Evolutionary conservation across 1,140 invertebrate species (phyloP).

Genomic region (Sinella curviseta): DNA sequence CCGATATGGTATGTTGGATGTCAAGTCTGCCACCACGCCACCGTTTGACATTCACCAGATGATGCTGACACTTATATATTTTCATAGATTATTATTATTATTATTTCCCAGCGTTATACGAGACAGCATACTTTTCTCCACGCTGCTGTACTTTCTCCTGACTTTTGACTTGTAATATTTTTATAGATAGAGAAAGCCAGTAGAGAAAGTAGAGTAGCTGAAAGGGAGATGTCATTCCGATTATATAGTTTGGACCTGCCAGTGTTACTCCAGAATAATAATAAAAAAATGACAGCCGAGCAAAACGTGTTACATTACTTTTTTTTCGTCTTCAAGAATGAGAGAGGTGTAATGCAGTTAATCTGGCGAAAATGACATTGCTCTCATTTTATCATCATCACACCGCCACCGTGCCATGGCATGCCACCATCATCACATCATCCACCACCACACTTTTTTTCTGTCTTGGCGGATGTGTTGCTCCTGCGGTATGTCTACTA

Average conservation of each 20-base stretch:
- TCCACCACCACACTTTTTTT: neutral
- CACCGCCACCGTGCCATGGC: no score
- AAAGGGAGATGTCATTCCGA: neutral
- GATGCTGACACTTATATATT: no score
- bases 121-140: no score
- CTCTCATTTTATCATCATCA: constrained; percentile 4
- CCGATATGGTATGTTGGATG: no score
- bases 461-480: neutral
- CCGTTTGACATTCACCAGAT: no score
- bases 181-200: neutral
- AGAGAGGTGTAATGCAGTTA: neutral
- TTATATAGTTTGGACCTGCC: neutral
- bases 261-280: neutral
- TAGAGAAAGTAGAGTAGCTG: neutral
- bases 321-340: no score
- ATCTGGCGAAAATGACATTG: constrained; percentile 4
- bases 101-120: no score
- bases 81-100: no score
- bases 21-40: no score
- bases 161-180: neutral
- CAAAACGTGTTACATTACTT: neutral
- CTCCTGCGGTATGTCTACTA: neutral
- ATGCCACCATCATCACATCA: neutral
- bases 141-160: no score
- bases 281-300: neutral